Conservation (phyloP, 2,888 invertebrate species). For the Epinotia bilunana region DNA sequence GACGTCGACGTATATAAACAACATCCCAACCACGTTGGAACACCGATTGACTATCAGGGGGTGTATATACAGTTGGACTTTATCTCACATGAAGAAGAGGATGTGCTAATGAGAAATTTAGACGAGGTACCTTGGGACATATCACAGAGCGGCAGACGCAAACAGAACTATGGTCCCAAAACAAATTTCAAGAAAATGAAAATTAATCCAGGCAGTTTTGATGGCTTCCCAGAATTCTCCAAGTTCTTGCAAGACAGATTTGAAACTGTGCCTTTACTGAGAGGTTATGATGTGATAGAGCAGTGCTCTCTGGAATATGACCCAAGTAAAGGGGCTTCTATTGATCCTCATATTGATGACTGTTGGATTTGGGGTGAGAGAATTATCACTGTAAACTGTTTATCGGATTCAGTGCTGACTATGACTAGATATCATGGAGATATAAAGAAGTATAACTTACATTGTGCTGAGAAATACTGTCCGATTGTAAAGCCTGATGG, state of each 20-base stretch:
- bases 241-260: slow-evolving; percentile 92
- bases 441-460: slow-evolving; percentile 72
- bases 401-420: slow-evolving; percentile 92
- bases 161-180: slow-evolving; percentile 99
- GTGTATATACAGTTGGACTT: slow-evolving; percentile 89
- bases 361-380: slow-evolving; percentile 99
- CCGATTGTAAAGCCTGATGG: slow-evolving; percentile 64
- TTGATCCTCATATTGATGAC: slow-evolving; percentile 99
- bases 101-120: slow-evolving; percentile 86
- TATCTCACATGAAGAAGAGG: slow-evolving; percentile 88
- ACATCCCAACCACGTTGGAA: slow-evolving; percentile 88
- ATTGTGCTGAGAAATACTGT: slow-evolving; percentile 69
- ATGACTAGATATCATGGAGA: slow-evolving; percentile 87
- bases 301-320: slow-evolving; percentile 98
- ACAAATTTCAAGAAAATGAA: slow-evolving; percentile 98
- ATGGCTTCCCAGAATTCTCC: slow-evolving; percentile 93
- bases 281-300: slow-evolving; percentile 93
- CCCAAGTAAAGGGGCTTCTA: slow-evolving; percentile 93
- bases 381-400: slow-evolving; percentile 95
- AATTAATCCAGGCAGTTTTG: slow-evolving; percentile 90
- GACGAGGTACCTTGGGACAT: slow-evolving; percentile 93
- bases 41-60: slow-evolving; percentile 86
- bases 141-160: slow-evolving; percentile 98
- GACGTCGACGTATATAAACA: slow-evolving; percentile 82
- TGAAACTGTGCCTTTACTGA: slow-evolving; percentile 82